phyloP scores from a whole-genome alignment of 2,797 vertebrate genomes.

The Cryptoblepharus egeriae region DNA sequence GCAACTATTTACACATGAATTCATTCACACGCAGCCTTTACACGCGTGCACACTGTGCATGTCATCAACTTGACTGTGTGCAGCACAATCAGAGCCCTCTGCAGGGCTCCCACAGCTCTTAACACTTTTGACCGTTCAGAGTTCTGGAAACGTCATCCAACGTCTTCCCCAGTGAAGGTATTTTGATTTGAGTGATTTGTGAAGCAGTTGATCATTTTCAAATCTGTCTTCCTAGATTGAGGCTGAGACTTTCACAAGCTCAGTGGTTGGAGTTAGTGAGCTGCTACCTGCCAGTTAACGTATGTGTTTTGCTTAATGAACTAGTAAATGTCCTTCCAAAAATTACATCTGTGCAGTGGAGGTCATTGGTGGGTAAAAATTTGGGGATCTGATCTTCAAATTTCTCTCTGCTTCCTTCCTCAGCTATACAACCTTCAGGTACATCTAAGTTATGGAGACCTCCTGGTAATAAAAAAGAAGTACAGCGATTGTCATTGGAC shows the following conservation, averaged over 20 bases:
- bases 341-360: neutral
- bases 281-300: slow-evolving; percentile 11
- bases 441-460: slow-evolving; percentile 29
- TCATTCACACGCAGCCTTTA: too few relatives aligned
- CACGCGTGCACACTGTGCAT: too few relatives aligned
- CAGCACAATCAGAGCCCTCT: too few relatives aligned
- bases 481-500: slow-evolving; percentile 16
- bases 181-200: neutral
- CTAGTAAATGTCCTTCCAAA: slow-evolving; percentile 27
- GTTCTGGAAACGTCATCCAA: slow-evolving; percentile 11
- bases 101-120: neutral
- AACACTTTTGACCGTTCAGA: neutral
- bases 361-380: neutral
- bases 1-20: too few relatives aligned
- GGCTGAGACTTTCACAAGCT: slow-evolving; percentile 39
- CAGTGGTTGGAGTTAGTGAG: slow-evolving; percentile 9
- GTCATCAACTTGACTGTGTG: too few relatives aligned
- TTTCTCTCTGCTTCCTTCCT: slow-evolving; percentile 25
- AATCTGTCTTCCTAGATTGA: neutral
- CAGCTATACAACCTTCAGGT: neutral
- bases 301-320: slow-evolving; percentile 41
- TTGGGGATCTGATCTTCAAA: slow-evolving; percentile 18
- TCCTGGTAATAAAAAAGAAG: slow-evolving; percentile 27
- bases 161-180: neutral
- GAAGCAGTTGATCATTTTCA: slow-evolving; percentile 23